phyloP scores from a whole-genome alignment of 1,140 invertebrate genomes.

The Neotoxoptera formosana region DNA sequence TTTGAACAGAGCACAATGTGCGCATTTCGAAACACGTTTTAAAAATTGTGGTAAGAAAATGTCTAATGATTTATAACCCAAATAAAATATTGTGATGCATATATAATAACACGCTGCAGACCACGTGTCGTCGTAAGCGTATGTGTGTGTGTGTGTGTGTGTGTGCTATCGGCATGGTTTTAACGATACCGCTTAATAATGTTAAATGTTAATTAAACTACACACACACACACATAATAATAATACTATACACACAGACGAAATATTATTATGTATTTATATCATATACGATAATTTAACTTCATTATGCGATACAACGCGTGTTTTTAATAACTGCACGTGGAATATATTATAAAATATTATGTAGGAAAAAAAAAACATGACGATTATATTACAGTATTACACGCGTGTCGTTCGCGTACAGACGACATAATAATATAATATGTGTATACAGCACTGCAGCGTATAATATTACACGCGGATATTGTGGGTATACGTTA shows the following conservation, averaged over 20 bases:
- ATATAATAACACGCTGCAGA: neutral
- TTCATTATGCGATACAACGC: neutral
- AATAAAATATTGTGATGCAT: neutral
- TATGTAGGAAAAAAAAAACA: neutral
- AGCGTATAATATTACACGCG: neutral
- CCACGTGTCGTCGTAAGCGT: neutral
- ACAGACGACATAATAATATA: neutral
- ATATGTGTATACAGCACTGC: neutral
- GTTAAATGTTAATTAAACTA: slow-evolving; percentile 15
- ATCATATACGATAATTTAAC: neutral
- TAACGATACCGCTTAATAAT: neutral
- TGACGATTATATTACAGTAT: neutral
- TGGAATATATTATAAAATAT: neutral
- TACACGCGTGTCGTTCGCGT: neutral
- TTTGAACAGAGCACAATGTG: neutral
- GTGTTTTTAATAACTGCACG: neutral
- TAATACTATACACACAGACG: neutral
- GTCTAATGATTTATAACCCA: neutral
- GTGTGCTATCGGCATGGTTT: neutral
- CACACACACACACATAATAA: neutral
- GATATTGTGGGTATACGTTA: neutral
- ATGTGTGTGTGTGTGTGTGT: neutral
- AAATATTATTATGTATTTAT: neutral
- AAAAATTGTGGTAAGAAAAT: neutral
- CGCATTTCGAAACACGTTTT: neutral